Base-by-base conservation (phyloP, 2,888 invertebrate genomes). In the Brenthis ino region DNA sequence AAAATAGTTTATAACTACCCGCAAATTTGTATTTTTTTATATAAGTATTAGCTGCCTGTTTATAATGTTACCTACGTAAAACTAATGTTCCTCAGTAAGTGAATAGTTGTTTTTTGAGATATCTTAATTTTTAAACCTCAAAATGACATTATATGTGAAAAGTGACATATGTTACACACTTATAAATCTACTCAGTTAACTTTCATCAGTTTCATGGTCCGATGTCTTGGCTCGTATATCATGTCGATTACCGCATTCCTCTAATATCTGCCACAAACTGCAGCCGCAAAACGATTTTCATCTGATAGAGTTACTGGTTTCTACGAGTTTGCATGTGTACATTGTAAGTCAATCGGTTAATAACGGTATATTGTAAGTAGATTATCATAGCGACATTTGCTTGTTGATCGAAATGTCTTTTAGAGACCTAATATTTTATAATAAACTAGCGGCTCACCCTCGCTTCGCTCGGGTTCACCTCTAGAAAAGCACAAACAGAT, bases 251-350 rank as follows among this genome's bases (percentile, higher is more conserved):
- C 68, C 60, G 61, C 68, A 61, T 67, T 71, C 68, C 61, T 56
- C 54, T 16, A 64, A 65, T 67, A 58, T 67, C 64, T 71, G 68
- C 68, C 70, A 65, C 71, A 69, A 61, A 65, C 64, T 48, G 57
- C 33, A 64, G 58, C 72, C 72, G 66, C 70, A 67, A 16, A 55
- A 66, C 68, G 56, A 61, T 68, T 64, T 57, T 28, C 64, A 61
- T 64, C 57, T 60, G 67, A 67, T 72, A 53, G 60, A 24, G 56
- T 72, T 70, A 70, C 70, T 66, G 67, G 65, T 70, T 70, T 72
- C 69, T 72, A 67, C 37, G 37, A 43, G 37, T 43, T 43, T 58
- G 63, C 33, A 51, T 67, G 48, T 58, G 53, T 64, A 65, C 57
- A 67, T 57, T 67, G 69, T 55, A 60, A 67, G 56, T 20, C 60